Base-by-base conservation (phyloP, 1,140 invertebrate genomes). In the Pogonus chalceus region DNA sequence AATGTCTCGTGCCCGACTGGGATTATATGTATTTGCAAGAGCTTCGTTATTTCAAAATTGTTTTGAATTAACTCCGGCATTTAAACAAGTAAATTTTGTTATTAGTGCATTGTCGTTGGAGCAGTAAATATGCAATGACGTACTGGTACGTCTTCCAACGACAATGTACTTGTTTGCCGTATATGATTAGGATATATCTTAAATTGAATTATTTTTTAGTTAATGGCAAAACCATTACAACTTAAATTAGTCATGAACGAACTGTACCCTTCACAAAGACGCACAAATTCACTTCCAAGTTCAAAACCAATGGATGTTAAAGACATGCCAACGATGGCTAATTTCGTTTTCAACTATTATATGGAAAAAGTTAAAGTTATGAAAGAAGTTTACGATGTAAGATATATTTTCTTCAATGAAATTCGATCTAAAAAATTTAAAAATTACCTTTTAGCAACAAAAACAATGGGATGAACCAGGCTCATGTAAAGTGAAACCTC, bases 1-100 rank as follows among this genome's bases (percentile, higher is more conserved):
- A 0, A 92, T 98, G 83, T 99, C 96, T 48, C 80, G 97, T 66
- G 96, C 96, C 2, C 77, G 96, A n/a, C 80, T 99, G 1, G 97
- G 97, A 1, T 77, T 99, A 0, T 99, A 98, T 66, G 83, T 99
- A 14, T 98, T 99, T 75, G 96, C 90, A 2, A 73, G 96, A 23
- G 88, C 92, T 1, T 80, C 85, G 16, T 74, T 99, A 2, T 99
- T 99, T 73, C 81, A 88, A 61, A 96, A 97, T 70, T 99, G 96
- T 68, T 93, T 94, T 64, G 97, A 99, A 73, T 74, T 99, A 2
- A 89, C 88, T 18, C 92, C 93, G 16, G 91, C 94, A 0, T 98
- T 99, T 65, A 86, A 93, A 69, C 83, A 92, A 70, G 83, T 96
- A 62, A 76, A 65, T 56, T n/a, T 31, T 56, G 46, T 56, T 43